Percentiles rank a stretch among this genome's conserved stretches.
Evolutionary conservation across 2,113 vertebrate genomes (phyloP).

Genomic region (Neomonachus schauinslandi): DNA sequence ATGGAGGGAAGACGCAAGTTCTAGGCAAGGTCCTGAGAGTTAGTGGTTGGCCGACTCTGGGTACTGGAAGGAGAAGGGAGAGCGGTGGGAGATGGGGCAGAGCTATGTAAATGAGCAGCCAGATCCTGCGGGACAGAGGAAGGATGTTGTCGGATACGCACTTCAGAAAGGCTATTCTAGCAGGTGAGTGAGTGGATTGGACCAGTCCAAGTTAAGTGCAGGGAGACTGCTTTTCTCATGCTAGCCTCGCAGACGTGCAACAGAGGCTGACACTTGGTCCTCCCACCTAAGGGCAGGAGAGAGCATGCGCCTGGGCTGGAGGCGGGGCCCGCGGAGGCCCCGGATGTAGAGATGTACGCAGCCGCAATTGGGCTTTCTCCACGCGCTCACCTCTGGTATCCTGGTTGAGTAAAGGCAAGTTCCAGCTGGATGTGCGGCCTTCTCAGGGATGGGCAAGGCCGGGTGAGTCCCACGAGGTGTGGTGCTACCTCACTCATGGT

Average conservation of each 20-base stretch:
- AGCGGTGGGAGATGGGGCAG: not conserved
- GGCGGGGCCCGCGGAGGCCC: not conserved
- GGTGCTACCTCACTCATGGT: not conserved
- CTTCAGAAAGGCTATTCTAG: not conserved
- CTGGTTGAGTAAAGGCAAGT: accelerated
- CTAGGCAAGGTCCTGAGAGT: not conserved
- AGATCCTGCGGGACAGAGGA: accelerated
- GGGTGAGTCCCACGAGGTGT: not conserved
- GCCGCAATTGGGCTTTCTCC: not conserved
- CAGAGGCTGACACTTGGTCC: accelerated
- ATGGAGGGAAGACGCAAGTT: not conserved
- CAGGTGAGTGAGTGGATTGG: not conserved
- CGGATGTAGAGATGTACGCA: not conserved
- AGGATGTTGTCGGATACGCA: accelerated
- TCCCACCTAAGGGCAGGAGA: not conserved
- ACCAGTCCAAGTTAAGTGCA: not conserved
- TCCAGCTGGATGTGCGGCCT: not conserved
- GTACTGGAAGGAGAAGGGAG: not conserved
- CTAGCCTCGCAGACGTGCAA: not conserved
- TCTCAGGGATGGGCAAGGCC: not conserved
- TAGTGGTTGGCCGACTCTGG: not conserved
- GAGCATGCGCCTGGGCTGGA: not conserved
- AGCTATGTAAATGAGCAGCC: not conserved
- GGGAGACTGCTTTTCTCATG: not conserved
- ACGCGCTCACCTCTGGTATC: accelerated